phyloP scores from a whole-genome alignment of 2,113 vertebrate genomes.

The Otis tarda region DNA sequence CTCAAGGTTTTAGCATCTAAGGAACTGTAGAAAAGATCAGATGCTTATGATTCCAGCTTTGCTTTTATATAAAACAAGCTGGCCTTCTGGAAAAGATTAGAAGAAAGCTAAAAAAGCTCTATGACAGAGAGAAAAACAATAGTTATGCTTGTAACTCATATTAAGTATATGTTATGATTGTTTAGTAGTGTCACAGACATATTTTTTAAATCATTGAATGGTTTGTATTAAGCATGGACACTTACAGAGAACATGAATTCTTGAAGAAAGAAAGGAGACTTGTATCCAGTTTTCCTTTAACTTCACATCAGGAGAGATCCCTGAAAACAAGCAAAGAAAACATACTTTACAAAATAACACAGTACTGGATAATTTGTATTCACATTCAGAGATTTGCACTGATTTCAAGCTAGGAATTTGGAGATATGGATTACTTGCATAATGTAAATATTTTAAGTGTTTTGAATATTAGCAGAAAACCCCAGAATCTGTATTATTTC shows the following conservation, averaged over 20 bases:
- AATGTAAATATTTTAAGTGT: neutral
- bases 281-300: conserved; percentile 2
- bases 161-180: conserved; percentile 36
- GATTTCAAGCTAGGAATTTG: neutral
- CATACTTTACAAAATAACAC: neutral
- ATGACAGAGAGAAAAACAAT: conserved; percentile 70
- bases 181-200: conserved; percentile 48
- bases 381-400: neutral
- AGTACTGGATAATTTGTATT: neutral
- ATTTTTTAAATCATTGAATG: conserved; percentile 46
- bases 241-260: conserved; percentile 43
- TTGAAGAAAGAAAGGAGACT: neutral
- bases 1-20: conserved; percentile 17
- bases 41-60: conserved; percentile 57
- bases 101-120: conserved; percentile 68
- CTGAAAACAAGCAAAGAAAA: neutral
- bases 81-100: conserved; percentile 75
- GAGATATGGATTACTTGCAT: neutral
- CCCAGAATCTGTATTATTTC: neutral
- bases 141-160: conserved; percentile 69
- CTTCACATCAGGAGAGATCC: neutral
- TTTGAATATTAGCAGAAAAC: neutral
- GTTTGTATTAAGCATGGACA: conserved; percentile 61
- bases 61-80: conserved; percentile 59
- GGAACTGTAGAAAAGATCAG: conserved; percentile 17